Evolutionary conservation across 2,888 invertebrate species (phyloP), one percentile per base, ranked within the genome.

Genomic region (Nymphalis c-album): DNA sequence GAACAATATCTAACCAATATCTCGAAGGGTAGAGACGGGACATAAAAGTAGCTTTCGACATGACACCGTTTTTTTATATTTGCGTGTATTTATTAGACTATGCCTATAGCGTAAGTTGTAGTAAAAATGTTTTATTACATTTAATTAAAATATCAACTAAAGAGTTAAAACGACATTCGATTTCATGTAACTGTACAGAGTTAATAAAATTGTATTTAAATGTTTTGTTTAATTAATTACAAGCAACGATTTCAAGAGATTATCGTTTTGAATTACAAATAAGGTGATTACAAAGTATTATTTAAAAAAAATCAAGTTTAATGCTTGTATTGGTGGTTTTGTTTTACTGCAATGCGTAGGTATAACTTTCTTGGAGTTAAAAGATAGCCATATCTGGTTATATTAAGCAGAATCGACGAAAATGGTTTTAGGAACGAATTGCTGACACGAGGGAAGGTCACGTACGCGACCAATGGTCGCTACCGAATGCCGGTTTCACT

Each of bases 391-490:
- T 66, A 61, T 66, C 65, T 66, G 67, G 57, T 63, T 67, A 60
- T 61, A 65, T 67, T 67, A 63, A 63, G 55, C 60, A 31, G 58
- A 61, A 70, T 67, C 60, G 66, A 67, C 64, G 67, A 67, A 55
- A 63, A 60, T 64, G 63, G 53, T 64, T 62, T 69, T 71, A 63
- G 75, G 75, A 76, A 68, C 65, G 63, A 70, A 77, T 75, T 74
- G 74, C 73, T 74, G 67, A 74, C 71, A 61, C 76, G 69, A 73
- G 71, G 75, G 77, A 82, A 83, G 83, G 85, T 88, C 90, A 90
- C 89, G 88, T 88, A 82, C 73, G 74, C 74, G 74, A 78, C 81
- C 83, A 82, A 86, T 87, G 84, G 84, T 77, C 78, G 78, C 81
- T 77, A 78, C 78, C 75, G 77, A 80, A 76, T 75, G 86, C 83